Evolutionary conservation across 2,888 invertebrate species (phyloP), one percentile per base, ranked within the genome.

Genomic region (Crossocerus cetratus): DNA sequence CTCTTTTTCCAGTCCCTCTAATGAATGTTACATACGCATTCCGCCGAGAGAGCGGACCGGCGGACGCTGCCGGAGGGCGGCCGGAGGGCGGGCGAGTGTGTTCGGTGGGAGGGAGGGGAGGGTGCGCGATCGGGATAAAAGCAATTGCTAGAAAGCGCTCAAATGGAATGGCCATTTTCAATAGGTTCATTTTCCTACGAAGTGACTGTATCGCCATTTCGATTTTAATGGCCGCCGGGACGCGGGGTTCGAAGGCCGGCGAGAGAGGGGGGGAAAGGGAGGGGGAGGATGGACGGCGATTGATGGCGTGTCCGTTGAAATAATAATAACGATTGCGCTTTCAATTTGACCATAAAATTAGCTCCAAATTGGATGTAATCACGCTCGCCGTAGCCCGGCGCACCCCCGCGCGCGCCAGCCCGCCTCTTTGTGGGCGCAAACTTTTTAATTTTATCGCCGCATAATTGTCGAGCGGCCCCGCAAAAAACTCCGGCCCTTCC

Each of bases 321-420:
- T 73, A 78, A 73, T 73, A 78, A 76, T 73, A 76, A 78, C 74
- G 69, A 76, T 65, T 65, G 66, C 69, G 57, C 62, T 61, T 67
- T 61, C 75, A 76, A 72, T 68, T 72, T 71, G 72, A 67, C 64
- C 76, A 64, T 69, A 65, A 59, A 65, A 74, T 77, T 77, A 72
- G 60, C 67, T 69, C 55, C 71, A 69, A 79, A 78, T 79, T 70
- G 79, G 57, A 69, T 59, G 59, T 59, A 59, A 59, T 59, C 59
- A 44, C 53, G 54, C 49, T 73, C 68, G 68, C 63, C 68, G 68
- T 53, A 62, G 49, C 54, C 21, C 55, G 55, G 44, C 13, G 32
- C 32, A n/a, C 32, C 32, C 32, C 8, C 32, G 32, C 32, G 32
- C 32, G 32, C 32, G 32, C 11, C 32, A 11, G 1, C 32, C 8